Evolutionary conservation across 2,888 invertebrate genomes (phyloP).

Genomic region (Pelosia muscerda): DNA sequence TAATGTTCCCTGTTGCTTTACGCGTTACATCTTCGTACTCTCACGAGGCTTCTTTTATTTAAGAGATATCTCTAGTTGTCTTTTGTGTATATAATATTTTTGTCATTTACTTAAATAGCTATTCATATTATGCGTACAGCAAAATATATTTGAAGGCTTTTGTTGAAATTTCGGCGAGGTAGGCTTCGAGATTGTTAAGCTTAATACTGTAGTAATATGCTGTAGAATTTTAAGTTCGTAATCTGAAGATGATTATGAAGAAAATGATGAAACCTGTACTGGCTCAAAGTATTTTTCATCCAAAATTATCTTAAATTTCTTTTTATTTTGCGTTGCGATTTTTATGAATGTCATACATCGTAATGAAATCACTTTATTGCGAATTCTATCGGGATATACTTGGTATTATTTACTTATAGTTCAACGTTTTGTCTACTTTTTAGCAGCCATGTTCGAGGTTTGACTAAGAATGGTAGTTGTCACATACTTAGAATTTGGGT

Average conservation of each 20-base stretch:
- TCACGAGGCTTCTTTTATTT: background rate
- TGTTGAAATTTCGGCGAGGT: background rate
- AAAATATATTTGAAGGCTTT: background rate
- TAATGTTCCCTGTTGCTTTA: slow-evolving; percentile 14
- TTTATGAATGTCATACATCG: no score
- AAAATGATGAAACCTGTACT: background rate
- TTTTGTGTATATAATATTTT: background rate
- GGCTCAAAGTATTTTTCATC: background rate
- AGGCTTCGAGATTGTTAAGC: background rate
- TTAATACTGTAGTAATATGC: background rate
- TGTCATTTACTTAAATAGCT: background rate
- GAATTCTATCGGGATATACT: no score
- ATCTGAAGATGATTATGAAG: background rate
- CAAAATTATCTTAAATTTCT: no score
- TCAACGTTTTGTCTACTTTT: no score
- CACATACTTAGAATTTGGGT: no score
- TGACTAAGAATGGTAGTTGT: no score
- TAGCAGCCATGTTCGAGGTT: no score
- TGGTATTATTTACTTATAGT: no score
- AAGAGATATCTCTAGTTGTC: slow-evolving; percentile 1
- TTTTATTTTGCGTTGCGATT: no score
- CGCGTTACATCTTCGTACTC: background rate
- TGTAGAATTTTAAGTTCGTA: background rate
- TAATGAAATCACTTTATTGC: no score
- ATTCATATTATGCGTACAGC: background rate